phyloP scores from a whole-genome alignment of 2,113 vertebrate species.

The Litocranius walleri region DNA sequence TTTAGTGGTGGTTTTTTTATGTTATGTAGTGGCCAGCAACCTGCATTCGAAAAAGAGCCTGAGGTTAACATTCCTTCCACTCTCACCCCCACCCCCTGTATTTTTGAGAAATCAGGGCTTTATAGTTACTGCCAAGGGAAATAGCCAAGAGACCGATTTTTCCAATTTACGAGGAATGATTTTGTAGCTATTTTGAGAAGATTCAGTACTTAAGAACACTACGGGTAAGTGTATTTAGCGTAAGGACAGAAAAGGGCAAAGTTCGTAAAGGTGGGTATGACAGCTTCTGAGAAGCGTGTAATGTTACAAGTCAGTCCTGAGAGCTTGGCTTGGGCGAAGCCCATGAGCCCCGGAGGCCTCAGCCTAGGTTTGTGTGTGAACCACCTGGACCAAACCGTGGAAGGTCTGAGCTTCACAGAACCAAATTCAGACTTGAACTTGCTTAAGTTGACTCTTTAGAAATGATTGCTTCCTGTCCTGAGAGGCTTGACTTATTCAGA shows the following conservation, averaged over 20 bases:
- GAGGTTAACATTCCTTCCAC: background rate
- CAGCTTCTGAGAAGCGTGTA: conserved; percentile 61
- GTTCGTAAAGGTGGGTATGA: conserved; percentile 41
- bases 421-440: background rate
- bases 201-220: background rate
- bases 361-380: background rate
- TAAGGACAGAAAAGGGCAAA: conserved; percentile 38
- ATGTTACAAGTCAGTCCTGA: conserved; percentile 42
- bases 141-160: background rate
- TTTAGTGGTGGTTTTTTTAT: conserved; percentile 76
- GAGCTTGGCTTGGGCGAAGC: background rate
- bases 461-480: background rate
- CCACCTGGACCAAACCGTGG: rapidly evolving
- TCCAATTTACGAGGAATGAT: background rate
- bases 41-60: background rate
- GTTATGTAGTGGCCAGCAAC: background rate
- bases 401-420: background rate
- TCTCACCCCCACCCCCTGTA: rapidly evolving
- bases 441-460: background rate
- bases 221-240: background rate
- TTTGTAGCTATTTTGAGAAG: background rate
- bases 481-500: background rate
- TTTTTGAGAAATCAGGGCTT: background rate
- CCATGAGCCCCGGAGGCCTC: background rate
- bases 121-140: background rate